Percentiles rank a stretch among this genome's conserved stretches.
These are phyloP conservation scores for Orbicella faveolata DNA, from an alignment of 64 coral and sea anemone species.

Conservation along the genomic window DNA sequence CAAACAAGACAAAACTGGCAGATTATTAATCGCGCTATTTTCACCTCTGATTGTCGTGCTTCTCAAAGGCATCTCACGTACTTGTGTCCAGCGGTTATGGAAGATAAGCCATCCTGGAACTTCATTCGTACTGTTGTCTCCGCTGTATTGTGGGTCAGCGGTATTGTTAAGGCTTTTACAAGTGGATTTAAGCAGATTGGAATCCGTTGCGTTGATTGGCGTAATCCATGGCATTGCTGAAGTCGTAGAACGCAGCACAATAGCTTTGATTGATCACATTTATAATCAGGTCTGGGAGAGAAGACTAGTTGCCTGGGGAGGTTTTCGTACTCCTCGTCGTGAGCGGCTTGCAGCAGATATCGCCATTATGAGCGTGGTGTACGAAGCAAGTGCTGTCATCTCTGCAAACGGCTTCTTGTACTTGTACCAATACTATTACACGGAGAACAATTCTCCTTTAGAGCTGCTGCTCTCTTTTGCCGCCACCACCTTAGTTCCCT, in stretches of 20 bases:
- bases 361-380: constrained; percentile 12
- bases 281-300: neutral
- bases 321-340: constrained; percentile 15
- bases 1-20: constrained; percentile 2
- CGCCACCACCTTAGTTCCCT: neutral
- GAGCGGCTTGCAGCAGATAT: constrained; percentile 17
- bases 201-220: constrained; percentile 13
- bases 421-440: constrained; percentile 30
- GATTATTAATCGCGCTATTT: neutral
- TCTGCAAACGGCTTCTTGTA: constrained; percentile 1
- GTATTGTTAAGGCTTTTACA: constrained; percentile 14
- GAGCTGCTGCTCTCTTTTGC: constrained; percentile 5
- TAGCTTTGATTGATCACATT: constrained; percentile 9
- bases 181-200: constrained; percentile 3
- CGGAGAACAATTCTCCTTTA: neutral
- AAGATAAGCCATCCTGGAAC: constrained; percentile 26
- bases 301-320: neutral
- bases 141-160: constrained; percentile 16
- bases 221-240: constrained; percentile 23
- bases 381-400: constrained; percentile 10
- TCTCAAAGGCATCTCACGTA: neutral
- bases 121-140: constrained; percentile 14
- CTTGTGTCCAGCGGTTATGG: constrained; percentile 23
- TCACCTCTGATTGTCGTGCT: neutral
- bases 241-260: neutral